These are phyloP conservation scores for Trematomus loennbergii DNA, from an alignment of 2,113 vertebrate species.

Conservation along the genomic window DNA sequence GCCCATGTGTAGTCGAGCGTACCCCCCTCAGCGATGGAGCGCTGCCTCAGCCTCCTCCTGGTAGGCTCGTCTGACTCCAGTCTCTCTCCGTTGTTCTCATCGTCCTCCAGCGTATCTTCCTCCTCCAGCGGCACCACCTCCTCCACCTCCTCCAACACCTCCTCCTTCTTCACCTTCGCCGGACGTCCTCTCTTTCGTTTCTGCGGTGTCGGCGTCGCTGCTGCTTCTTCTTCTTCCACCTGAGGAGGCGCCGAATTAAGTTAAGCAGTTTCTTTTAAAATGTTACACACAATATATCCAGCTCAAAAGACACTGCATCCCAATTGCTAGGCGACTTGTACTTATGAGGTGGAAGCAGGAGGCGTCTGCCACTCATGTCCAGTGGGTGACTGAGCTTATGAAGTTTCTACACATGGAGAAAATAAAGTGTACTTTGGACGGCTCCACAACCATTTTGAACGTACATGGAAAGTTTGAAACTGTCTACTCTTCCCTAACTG, in stretches of 20 bases:
- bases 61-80: conserved; percentile 85
- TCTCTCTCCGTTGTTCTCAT: conserved; percentile 61
- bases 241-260: neutral
- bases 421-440: too few relatives aligned
- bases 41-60: conserved; percentile 91
- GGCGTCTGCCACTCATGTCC: too few relatives aligned
- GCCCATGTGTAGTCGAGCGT: conserved; percentile 95
- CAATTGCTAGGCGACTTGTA: too few relatives aligned
- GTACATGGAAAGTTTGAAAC: too few relatives aligned
- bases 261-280: too few relatives aligned
- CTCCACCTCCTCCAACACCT: conserved; percentile 36
- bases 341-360: too few relatives aligned
- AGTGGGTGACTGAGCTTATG: too few relatives aligned
- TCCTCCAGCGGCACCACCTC: conserved; percentile 47
- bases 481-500: too few relatives aligned
- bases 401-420: too few relatives aligned
- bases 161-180: conserved; percentile 79
- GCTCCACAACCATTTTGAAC: too few relatives aligned
- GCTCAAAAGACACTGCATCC: too few relatives aligned
- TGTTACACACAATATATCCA: too few relatives aligned
- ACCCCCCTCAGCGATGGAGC: conserved; percentile 93
- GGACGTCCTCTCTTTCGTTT: conserved; percentile 80
- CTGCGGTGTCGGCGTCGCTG: conserved; percentile 25
- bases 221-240: conserved; percentile 25
- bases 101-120: conserved; percentile 54